Conservation (phyloP, 2,797 vertebrate species). For the Cuniculus paca region DNA sequence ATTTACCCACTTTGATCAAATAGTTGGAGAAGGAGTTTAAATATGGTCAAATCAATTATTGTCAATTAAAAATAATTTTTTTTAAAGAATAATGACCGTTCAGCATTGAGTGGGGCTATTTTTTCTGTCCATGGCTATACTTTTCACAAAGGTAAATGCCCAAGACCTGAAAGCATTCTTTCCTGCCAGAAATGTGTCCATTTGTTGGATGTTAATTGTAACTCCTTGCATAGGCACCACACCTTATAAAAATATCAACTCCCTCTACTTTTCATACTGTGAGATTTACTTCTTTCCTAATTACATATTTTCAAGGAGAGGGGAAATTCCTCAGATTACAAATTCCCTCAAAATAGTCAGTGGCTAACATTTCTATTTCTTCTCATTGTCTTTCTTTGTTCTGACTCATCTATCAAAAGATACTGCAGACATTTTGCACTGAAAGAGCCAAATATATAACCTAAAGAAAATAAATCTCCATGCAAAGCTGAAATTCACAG, state of each 20-base stretch:
- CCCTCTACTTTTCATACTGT: not conserved
- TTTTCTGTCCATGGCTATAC: not conserved
- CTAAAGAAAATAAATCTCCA: not conserved
- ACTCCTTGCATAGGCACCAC: not conserved
- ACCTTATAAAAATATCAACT: not conserved
- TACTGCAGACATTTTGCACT: not conserved
- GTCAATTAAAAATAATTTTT: not conserved
- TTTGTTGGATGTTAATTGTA: not conserved
- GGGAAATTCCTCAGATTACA: not conserved
- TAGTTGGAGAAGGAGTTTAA: not conserved
- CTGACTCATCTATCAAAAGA: not conserved
- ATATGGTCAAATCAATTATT: not conserved
- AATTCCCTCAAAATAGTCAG: not conserved
- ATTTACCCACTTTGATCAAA: not conserved
- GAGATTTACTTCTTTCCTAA: not conserved
- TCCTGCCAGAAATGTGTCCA: rapidly evolving
- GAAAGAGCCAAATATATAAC: not conserved
- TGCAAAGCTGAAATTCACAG: not conserved
- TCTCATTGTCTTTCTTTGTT: not conserved
- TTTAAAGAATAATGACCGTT: not conserved
- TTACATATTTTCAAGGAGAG: not conserved
- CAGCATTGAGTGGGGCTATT: not conserved
- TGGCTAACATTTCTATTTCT: not conserved
- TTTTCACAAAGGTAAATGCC: not conserved
- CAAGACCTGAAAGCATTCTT: not conserved